Evolutionary conservation across 2,797 vertebrate species (phyloP).

Genomic region (Catharus ustulatus): DNA sequence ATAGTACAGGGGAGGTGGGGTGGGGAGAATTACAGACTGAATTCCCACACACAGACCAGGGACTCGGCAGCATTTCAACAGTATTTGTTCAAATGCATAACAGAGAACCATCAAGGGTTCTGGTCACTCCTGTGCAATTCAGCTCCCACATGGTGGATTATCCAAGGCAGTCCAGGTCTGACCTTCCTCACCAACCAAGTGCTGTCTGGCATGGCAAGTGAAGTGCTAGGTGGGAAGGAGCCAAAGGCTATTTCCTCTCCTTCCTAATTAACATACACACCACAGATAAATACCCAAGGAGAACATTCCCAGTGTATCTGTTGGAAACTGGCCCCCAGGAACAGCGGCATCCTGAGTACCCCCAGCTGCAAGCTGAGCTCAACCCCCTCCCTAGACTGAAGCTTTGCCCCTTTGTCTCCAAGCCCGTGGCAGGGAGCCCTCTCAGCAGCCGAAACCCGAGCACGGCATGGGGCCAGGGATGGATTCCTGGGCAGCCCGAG

Average conservation of each 20-base stretch:
- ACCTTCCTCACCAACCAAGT: not conserved
- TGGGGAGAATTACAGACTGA: not conserved
- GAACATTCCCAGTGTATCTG: not conserved
- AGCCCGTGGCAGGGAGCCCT: not conserved
- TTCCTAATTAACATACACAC: not conserved
- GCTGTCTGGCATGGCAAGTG: not conserved
- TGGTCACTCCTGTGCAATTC: not conserved
- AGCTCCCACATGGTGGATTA: not conserved
- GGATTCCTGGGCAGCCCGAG: not conserved
- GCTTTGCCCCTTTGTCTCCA: not conserved
- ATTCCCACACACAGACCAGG: not conserved
- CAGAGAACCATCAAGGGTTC: not conserved
- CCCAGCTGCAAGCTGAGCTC: not conserved
- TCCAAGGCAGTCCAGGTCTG: not conserved
- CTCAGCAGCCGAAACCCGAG: not conserved
- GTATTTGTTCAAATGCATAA: not conserved
- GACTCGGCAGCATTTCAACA: fast-evolving
- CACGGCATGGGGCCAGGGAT: not conserved
- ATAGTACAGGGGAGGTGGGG: not conserved
- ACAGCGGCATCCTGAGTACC: not conserved
- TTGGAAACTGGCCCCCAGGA: not conserved
- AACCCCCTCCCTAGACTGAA: not conserved
- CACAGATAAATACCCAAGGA: fast-evolving
- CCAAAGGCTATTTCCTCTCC: not conserved
- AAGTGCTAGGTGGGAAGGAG: not conserved